Evolutionary conservation across 2,888 invertebrate genomes (phyloP).

Genomic region (Poecilobothrus nobilitatus): DNA sequence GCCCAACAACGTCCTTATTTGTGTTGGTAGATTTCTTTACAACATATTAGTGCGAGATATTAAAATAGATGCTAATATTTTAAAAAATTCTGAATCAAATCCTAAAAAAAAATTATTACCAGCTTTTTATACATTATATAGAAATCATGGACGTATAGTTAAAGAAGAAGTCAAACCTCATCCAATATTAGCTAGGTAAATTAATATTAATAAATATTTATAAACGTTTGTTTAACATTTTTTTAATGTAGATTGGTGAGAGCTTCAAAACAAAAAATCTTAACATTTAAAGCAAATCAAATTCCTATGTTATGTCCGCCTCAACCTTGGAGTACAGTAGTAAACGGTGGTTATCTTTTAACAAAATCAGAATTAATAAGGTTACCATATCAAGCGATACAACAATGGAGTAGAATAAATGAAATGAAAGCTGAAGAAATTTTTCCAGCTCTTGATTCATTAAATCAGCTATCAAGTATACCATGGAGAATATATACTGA

Average conservation of each 20-base stretch:
- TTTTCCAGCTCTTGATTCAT: constrained; percentile 78
- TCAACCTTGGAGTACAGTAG: constrained; percentile 66
- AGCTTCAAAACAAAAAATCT: constrained; percentile 55
- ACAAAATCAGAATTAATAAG: constrained; percentile 56
- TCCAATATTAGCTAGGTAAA: constrained; percentile 55
- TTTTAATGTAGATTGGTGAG: constrained; percentile 49
- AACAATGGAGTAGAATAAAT: constrained; percentile 56
- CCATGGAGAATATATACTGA: constrained; percentile 87
- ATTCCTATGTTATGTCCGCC: constrained; percentile 78
- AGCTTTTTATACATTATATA: constrained; percentile 69
- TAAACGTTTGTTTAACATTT: constrained; percentile 1
- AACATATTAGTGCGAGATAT: constrained; percentile 78
- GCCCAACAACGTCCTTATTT: constrained; percentile 55
- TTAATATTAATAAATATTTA: not conserved
- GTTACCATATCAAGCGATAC: constrained; percentile 47
- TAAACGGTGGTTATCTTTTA: constrained; percentile 67
- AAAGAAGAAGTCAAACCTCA: constrained; percentile 78
- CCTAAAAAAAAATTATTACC: constrained; percentile 55
- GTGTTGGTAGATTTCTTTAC: constrained; percentile 76
- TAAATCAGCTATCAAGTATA: constrained; percentile 85
- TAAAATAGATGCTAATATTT: constrained; percentile 67
- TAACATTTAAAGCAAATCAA: constrained; percentile 63
- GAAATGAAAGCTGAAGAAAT: constrained; percentile 52
- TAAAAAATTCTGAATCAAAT: constrained; percentile 47
- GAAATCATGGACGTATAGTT: constrained; percentile 55